A percentile compares a stretch with the other conserved stretches of the same genome.
Conservation (phyloP, 2,797 vertebrate genomes). For the Gephyroberyx darwinii region DNA sequence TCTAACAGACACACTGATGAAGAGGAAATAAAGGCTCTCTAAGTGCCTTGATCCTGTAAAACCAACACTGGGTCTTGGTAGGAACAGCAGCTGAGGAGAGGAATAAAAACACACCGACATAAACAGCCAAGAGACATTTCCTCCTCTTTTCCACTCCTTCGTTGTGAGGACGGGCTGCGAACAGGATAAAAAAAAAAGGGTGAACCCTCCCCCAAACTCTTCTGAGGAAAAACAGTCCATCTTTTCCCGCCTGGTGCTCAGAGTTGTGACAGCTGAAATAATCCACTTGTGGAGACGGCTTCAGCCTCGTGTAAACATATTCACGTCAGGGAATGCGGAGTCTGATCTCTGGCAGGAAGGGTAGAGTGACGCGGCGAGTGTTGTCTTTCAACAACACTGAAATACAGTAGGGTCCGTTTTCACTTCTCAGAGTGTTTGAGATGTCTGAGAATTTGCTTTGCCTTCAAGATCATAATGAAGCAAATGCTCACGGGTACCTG, state of each 20-base stretch:
- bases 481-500: background rate
- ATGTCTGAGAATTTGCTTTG: background rate
- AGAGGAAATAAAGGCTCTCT: background rate
- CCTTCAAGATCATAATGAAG: constrained; percentile 18
- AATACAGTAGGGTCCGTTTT: constrained; percentile 11
- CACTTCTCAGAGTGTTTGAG: background rate
- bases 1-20: background rate
- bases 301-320: constrained; percentile 52
- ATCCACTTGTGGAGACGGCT: constrained; percentile 53
- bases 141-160: constrained; percentile 11
- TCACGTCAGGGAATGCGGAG: constrained; percentile 39
- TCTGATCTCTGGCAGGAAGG: constrained; percentile 37
- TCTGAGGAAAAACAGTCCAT: constrained; percentile 28
- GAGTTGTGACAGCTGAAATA: constrained; percentile 66
- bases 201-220: constrained; percentile 30
- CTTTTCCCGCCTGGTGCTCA: constrained; percentile 40
- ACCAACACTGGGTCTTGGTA: background rate
- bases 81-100: background rate
- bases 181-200: constrained; percentile 5
- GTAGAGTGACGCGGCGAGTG: constrained; percentile 17
- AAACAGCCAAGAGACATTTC: background rate
- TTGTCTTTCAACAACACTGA: constrained; percentile 27
- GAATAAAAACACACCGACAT: background rate
- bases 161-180: background rate
- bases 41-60: background rate